Base-by-base conservation (phyloP, 2,888 invertebrate species). In the Rhamnusium bicolor region DNA sequence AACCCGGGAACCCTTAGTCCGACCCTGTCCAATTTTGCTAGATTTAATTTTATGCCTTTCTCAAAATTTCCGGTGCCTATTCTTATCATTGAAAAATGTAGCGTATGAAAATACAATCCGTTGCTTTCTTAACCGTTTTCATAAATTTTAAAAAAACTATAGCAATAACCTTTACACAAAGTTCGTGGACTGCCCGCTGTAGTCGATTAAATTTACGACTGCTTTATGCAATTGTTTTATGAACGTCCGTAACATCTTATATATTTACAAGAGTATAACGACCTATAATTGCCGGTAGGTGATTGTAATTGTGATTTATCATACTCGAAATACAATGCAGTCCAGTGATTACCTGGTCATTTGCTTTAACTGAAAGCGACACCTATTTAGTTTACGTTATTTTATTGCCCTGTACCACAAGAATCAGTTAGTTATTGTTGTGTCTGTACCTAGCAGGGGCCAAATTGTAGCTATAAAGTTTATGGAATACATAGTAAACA, bases 231-330 rank as follows among this genome's bases (percentile, higher is more conserved):
- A 61, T 61, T 46, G 46, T 61, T 46, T 61, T 7, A 46, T 19
- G 21, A 61, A 40, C 21, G 40, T 4, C 46, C 10, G 61, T n/a
- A 10, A 46, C 21, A 51, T 46, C 61, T 61, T 8, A 19, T 14
- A 14, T 7, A 4, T 32, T 46, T 46, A 65, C 65, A 14, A 51
- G 65, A 40, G 12, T 12, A 21, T 1, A 29, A 40, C 46, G 12
- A 19, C 46, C 27, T 6, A 12, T 51, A 51, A 51, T 51, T 51
- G 51, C 46, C 14, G 46, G 61, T 46, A 21, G 46, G 61, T 61
- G 46, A 61, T 61, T 61, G 40, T 51, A 21, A 49, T 54, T 54
- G 53, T 66, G 66, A 66, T 66, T 66, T 66, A 66, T 66, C 27
- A 19, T 4, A 32, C 54, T 54, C 40, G 27, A 66, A 66, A 66